These are phyloP conservation scores for Bombus sibiricus DNA, from an alignment of 1,140 invertebrate species.

Conservation along the genomic window DNA sequence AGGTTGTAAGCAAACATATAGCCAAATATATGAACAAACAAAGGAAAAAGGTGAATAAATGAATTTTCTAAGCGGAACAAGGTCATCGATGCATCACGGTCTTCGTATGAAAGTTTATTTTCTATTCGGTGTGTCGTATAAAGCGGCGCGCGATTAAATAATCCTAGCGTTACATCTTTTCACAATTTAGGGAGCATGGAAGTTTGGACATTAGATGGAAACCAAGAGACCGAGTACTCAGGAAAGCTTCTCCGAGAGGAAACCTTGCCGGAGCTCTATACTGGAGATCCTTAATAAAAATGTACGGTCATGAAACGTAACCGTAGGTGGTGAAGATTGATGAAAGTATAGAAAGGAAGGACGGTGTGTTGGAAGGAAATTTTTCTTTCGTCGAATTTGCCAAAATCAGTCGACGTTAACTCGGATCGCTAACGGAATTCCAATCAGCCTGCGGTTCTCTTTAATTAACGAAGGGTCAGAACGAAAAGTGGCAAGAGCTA, in stretches of 20 bases:
- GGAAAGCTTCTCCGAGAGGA: constrained; percentile 30
- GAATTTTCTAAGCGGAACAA: not conserved
- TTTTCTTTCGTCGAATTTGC: constrained; percentile 33
- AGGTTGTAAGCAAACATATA: not conserved
- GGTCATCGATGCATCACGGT: not conserved
- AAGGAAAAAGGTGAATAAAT: not conserved
- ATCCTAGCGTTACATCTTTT: constrained; percentile 33
- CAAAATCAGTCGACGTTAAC: constrained; percentile 30
- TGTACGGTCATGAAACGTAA: constrained; percentile 34
- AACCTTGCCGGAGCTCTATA: not conserved
- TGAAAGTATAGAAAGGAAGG: not conserved
- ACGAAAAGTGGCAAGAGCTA: not conserved
- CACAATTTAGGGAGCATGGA: constrained; percentile 30
- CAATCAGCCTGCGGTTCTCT: not conserved
- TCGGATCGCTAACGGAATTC: not conserved
- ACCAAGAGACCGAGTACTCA: constrained; percentile 1
- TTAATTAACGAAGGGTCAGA: constrained; percentile 15
- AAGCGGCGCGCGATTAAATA: not conserved
- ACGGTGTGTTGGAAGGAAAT: not conserved
- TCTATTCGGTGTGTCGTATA: not conserved
- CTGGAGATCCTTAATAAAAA: constrained; percentile 45
- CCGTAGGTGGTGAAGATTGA: constrained; percentile 42
- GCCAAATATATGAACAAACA: not conserved
- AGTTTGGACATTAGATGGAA: constrained; percentile 7
- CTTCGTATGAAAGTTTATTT: not conserved